Evolutionary conservation across 2,113 vertebrate species (phyloP), one percentile per base, ranked within the genome.

Genomic region (Mellivora capensis): DNA sequence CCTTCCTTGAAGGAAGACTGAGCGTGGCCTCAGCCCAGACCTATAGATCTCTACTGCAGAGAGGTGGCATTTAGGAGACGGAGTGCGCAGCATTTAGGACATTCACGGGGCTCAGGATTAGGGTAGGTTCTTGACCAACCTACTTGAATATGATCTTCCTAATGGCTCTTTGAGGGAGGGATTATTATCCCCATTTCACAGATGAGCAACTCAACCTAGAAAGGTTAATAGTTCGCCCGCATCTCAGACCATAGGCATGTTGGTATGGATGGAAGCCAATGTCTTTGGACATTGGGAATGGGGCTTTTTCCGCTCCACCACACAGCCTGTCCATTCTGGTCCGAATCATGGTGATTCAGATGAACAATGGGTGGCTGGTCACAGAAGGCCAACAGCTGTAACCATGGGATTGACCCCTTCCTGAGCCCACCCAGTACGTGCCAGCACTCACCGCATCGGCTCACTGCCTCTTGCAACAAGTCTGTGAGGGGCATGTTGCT

Each of bases 371-470:
- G 1, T 21, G 13, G 4, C 15, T 20, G 25, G 3, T 52, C 49
- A 59, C 6, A 25, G 8, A 37, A 95, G 44, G 18, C 57, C 86
- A 52, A 1, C 59, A 27, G 1, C 34, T n/a, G 3, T 37, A 18
- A 13, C 71, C 64, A 5, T 1, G 47, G 1, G 0, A 0, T 2
- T 5, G 6, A 0, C 42, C 12, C 4, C 59, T 39, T 90, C 54
- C 77, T 52, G 21, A 20, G 4, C 2, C 13, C 8, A 21, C n/a
- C 71, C 3, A 0, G 20, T 27, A 0, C 0, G 3, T 18, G 15
- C 84, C 39, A 9, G 49, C 1, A 1, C 62, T 6, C 8, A 2
- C 10, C 57, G 0, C 14, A 17, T 59, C 17, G 4, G 52, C 81
- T 57, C 64, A 1, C 37, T 59, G 20, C 29, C 42, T 88, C 29